A percentile compares a stretch with the other conserved stretches of the same genome.
Evolutionary conservation across 1,140 invertebrate species (phyloP).

Genomic region (Drosophila yakuba): DNA sequence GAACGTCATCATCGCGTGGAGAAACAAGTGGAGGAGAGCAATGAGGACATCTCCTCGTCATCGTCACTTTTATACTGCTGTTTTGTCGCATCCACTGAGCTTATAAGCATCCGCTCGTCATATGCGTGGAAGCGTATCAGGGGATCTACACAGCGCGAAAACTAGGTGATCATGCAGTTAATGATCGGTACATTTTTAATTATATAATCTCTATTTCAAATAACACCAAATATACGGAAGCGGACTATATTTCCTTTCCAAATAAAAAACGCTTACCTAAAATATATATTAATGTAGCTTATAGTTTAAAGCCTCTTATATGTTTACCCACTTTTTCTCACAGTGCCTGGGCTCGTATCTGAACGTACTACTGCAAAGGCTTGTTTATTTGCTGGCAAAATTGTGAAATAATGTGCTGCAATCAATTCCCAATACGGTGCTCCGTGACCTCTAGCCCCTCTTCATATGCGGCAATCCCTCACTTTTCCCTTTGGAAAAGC

Average conservation of each 20-base stretch:
- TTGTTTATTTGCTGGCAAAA: constrained; percentile 78
- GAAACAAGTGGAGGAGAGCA: constrained; percentile 5
- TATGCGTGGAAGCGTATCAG: constrained; percentile 32
- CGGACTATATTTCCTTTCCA: not conserved
- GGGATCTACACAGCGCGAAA: constrained; percentile 9
- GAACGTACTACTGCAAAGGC: constrained; percentile 21
- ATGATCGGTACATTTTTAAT: too few species aligned
- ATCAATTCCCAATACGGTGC: constrained; percentile 75
- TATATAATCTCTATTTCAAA: too few species aligned
- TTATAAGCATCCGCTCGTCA: constrained; percentile 50
- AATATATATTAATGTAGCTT: not conserved
- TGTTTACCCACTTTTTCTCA: not conserved
- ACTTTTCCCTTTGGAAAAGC: not conserved
- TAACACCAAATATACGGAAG: too few species aligned
- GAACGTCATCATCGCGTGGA: constrained; percentile 11
- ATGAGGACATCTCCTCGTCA: constrained; percentile 20
- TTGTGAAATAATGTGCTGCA: constrained; percentile 81
- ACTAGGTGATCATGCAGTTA: not conserved
- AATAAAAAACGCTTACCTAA: too few species aligned
- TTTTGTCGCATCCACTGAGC: constrained; percentile 62
- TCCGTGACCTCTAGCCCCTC: constrained; percentile 11
- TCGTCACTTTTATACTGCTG: constrained; percentile 46
- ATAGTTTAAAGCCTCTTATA: not conserved
- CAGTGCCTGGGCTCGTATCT: constrained; percentile 20
- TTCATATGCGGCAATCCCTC: not conserved